Evolutionary conservation across 2,797 vertebrate species (phyloP).

Genomic region (Phrynocephalus guinanensis): DNA sequence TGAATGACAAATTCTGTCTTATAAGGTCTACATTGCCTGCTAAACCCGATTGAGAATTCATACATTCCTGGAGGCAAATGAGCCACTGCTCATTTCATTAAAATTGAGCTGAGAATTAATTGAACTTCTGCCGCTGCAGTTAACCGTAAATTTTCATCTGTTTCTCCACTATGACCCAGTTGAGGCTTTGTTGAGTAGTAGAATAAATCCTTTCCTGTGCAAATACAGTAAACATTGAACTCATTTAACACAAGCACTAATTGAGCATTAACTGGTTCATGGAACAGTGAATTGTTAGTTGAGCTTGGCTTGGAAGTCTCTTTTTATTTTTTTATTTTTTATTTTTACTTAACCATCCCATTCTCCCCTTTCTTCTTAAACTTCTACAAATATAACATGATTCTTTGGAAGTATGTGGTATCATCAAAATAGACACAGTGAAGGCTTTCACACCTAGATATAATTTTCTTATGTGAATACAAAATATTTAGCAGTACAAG

Average conservation of each 20-base stretch:
- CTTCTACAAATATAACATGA: slow-evolving; percentile 24
- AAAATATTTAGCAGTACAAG: neutral
- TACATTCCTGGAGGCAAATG: slow-evolving; percentile 59
- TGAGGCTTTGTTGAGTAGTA: slow-evolving; percentile 61
- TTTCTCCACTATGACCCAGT: slow-evolving; percentile 66
- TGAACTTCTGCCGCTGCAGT: slow-evolving; percentile 61
- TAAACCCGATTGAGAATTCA: slow-evolving; percentile 51
- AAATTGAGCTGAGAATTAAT: slow-evolving; percentile 69
- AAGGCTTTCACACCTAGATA: too few species aligned
- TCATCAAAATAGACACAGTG: neutral
- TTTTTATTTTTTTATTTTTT: slow-evolving; percentile 27
- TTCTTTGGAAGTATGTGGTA: slow-evolving; percentile 44
- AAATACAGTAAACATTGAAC: slow-evolving; percentile 50
- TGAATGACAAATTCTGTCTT: slow-evolving; percentile 18
- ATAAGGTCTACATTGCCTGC: slow-evolving; percentile 46
- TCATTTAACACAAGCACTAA: slow-evolving; percentile 68
- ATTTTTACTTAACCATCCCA: slow-evolving; percentile 18
- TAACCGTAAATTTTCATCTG: slow-evolving; percentile 66
- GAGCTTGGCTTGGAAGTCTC: slow-evolving; percentile 30
- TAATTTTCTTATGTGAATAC: neutral
- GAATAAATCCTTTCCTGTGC: slow-evolving; percentile 40
- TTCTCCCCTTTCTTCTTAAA: slow-evolving; percentile 4
- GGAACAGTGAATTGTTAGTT: slow-evolving; percentile 46
- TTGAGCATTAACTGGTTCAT: slow-evolving; percentile 62
- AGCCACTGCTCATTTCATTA: slow-evolving; percentile 66